Percentiles rank a stretch among this genome's conserved stretches.
phyloP scores from a whole-genome alignment of 2,113 vertebrate species.

The Regulus satrapa region DNA sequence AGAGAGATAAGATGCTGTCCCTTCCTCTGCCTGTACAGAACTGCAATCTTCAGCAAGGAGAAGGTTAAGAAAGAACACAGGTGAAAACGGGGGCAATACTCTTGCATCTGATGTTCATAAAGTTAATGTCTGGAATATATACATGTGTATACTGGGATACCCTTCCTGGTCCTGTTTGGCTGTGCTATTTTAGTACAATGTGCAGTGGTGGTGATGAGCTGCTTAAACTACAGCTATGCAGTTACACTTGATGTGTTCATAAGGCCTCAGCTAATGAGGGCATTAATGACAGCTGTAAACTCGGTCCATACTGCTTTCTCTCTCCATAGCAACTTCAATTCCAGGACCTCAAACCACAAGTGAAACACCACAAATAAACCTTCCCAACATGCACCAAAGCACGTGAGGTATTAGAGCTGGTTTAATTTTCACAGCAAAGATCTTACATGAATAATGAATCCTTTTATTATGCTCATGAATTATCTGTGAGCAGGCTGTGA shows the following conservation, averaged over 20 bases:
- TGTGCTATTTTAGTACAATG: not conserved
- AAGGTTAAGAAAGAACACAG: not conserved
- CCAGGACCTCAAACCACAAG: not conserved
- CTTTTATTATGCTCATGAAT: slow-evolving; percentile 58
- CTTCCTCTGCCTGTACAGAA: not conserved
- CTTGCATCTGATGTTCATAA: not conserved
- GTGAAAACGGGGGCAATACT: not conserved
- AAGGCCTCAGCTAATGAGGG: not conserved
- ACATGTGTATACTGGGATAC: not conserved
- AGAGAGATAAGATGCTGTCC: not conserved
- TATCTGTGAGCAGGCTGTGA: slow-evolving; percentile 38
- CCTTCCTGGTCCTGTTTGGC: not conserved
- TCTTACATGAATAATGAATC: slow-evolving; percentile 57
- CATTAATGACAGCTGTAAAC: not conserved
- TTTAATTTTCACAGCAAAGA: slow-evolving; percentile 50
- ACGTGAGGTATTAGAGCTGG: slow-evolving; percentile 12
- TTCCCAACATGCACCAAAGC: not conserved
- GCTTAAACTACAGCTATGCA: not conserved
- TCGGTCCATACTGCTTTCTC: not conserved
- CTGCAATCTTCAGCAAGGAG: not conserved
- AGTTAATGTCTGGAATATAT: not conserved
- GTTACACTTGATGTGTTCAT: not conserved
- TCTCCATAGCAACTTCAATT: slow-evolving; percentile 11
- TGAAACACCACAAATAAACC: slow-evolving; percentile 37
- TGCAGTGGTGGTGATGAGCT: not conserved